Percentiles rank a stretch among this genome's conserved stretches.
These are phyloP conservation scores for Oscheius sp. DNA, from an alignment of 2,888 invertebrate genomes.

Conservation along the genomic window DNA sequence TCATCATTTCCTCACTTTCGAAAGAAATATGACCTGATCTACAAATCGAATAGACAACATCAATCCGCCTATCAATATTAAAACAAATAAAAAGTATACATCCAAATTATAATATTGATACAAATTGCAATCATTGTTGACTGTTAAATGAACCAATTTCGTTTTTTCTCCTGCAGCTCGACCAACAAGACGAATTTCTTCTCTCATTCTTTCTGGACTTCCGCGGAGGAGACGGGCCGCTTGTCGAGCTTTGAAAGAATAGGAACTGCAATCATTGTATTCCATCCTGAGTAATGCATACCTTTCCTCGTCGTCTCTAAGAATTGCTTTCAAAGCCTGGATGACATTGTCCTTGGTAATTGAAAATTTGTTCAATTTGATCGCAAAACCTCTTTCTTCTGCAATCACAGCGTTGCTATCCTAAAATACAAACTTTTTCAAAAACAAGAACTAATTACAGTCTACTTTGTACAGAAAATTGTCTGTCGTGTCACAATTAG, in stretches of 20 bases:
- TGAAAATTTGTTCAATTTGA: conserved; percentile 36
- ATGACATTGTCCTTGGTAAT: conserved; percentile 37
- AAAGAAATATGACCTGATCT: too few relatives aligned
- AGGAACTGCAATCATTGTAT: conserved; percentile 4
- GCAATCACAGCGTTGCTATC: conserved; percentile 45
- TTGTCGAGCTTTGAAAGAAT: conserved; percentile 8
- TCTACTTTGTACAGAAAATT: too few relatives aligned
- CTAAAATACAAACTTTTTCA: conserved; percentile 17
- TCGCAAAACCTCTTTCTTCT: conserved; percentile 28
- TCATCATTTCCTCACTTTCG: not conserved
- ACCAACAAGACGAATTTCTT: conserved; percentile 18
- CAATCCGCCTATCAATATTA: not conserved
- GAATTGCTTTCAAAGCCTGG: conserved; percentile 30
- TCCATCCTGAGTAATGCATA: not conserved
- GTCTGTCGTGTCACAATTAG: too few relatives aligned
- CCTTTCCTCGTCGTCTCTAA: conserved; percentile 26
- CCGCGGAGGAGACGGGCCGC: conserved; percentile 28
- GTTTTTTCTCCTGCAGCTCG: conserved; percentile 12
- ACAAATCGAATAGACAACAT: not conserved
- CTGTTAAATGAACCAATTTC: conserved; percentile 29
- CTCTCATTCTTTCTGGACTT: conserved; percentile 13
- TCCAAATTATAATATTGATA: conserved; percentile 44
- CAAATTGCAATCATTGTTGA: conserved; percentile 32
- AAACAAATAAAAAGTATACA: conserved; percentile 34
- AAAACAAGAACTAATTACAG: not conserved